These are phyloP conservation scores for Drosophila paramelanica DNA, from an alignment of 2,888 invertebrate species.

Conservation along the genomic window DNA sequence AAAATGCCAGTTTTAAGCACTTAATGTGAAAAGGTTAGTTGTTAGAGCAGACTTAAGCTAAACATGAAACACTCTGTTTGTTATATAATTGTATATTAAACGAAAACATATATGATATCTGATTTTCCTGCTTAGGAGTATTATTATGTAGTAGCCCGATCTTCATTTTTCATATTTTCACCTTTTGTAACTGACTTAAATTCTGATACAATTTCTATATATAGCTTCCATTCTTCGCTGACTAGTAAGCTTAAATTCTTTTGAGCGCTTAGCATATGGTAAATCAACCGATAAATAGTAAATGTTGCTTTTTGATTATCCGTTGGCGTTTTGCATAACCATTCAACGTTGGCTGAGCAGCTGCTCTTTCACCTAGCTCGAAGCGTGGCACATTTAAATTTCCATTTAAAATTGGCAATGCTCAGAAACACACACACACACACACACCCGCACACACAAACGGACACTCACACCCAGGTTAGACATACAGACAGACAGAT, in stretches of 20 bases:
- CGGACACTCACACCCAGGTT: not conserved
- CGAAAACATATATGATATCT: no score
- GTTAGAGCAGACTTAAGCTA: no score
- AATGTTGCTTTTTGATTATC: conserved; percentile 55
- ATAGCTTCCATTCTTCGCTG: not conserved
- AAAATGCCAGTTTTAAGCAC: no score
- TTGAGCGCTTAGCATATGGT: conserved; percentile 16
- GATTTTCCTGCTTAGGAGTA: no score
- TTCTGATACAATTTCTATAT: not conserved
- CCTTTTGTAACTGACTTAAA: no score
- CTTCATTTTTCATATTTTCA: no score
- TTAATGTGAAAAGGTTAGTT: no score
- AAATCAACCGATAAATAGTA: conserved; percentile 65
- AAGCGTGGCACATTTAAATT: conserved; percentile 61
- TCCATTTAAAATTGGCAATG: conserved; percentile 66
- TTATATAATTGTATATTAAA: no score
- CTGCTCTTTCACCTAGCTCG: conserved; percentile 43
- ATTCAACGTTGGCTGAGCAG: conserved; percentile 28
- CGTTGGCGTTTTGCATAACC: conserved; percentile 31
- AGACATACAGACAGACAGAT: conserved; percentile 4
- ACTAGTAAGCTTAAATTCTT: not conserved
- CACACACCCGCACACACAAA: not conserved
- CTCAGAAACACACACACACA: conserved; percentile 2
- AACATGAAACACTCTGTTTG: no score
- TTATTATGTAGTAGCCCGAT: no score